Evolutionary conservation across 2,797 vertebrate species (phyloP).

Genomic region (Smutsia temminckii): DNA sequence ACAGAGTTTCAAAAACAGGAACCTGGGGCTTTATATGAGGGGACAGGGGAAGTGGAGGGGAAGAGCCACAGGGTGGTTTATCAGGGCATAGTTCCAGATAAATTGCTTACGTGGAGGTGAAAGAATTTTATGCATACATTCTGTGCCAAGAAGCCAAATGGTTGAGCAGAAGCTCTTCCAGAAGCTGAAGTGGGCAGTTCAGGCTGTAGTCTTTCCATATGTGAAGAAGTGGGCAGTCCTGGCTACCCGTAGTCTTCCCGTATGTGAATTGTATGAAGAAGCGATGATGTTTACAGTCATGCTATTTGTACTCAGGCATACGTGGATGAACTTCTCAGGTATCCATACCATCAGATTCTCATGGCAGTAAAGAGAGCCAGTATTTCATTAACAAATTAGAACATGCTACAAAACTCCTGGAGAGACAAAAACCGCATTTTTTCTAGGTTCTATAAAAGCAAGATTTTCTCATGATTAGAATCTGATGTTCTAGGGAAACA

Average conservation of each 20-base stretch:
- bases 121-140: constrained; percentile 8
- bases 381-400: not conserved
- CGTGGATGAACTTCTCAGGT: not conserved
- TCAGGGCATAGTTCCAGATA: constrained; percentile 75
- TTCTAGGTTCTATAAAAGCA: constrained; percentile 15
- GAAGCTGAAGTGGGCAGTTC: constrained; percentile 6
- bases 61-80: constrained; percentile 74
- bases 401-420: not conserved
- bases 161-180: not conserved
- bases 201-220: not conserved
- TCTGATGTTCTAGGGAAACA: not conserved
- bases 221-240: too few relatives aligned
- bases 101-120: constrained; percentile 53
- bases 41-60: constrained; percentile 72
- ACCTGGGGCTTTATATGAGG: constrained; percentile 72
- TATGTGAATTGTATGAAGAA: not conserved
- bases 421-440: not conserved
- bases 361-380: not conserved
- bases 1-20: constrained; percentile 79
- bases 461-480: not conserved
- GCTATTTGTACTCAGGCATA: not conserved
- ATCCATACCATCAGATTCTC: not conserved
- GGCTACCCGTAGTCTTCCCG: too few relatives aligned
- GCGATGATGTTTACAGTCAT: not conserved
- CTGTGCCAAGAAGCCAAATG: constrained; percentile 53